Evolutionary conservation across 2,797 vertebrate genomes (phyloP).

Genomic region (Squalus acanthias): DNA sequence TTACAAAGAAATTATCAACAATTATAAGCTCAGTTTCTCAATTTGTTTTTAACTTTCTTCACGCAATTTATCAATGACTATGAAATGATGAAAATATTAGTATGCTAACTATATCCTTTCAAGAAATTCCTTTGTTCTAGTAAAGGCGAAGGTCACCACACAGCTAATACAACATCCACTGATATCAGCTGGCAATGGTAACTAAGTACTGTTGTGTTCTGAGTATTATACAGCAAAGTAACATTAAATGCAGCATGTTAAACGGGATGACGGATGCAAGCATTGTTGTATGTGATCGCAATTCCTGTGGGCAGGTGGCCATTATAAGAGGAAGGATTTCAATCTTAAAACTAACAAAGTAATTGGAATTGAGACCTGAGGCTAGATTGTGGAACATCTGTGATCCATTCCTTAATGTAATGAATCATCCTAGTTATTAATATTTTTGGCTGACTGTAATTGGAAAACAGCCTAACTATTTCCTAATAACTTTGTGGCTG

Average conservation of each 20-base stretch:
- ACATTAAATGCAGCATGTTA: constrained; percentile 9
- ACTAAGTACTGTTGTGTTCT: neutral
- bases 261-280: neutral
- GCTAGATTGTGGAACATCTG: constrained; percentile 27
- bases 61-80: neutral
- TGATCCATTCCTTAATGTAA: constrained; percentile 22
- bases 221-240: neutral
- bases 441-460: neutral
- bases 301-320: constrained; percentile 27
- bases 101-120: neutral
- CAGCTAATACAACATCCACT: neutral
- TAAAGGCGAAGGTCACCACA: neutral
- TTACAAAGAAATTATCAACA: neutral
- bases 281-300: neutral
- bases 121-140: neutral
- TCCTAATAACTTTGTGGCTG: neutral
- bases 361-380: constrained; percentile 17
- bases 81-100: neutral
- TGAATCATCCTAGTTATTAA: constrained; percentile 5
- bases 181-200: neutral
- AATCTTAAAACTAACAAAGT: constrained; percentile 22
- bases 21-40: neutral
- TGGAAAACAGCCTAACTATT: neutral
- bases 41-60: constrained; percentile 3
- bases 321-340: constrained; percentile 18